Evolutionary conservation across 2,888 invertebrate genomes (phyloP).

Genomic region (Caenorhabditis sp.): DNA sequence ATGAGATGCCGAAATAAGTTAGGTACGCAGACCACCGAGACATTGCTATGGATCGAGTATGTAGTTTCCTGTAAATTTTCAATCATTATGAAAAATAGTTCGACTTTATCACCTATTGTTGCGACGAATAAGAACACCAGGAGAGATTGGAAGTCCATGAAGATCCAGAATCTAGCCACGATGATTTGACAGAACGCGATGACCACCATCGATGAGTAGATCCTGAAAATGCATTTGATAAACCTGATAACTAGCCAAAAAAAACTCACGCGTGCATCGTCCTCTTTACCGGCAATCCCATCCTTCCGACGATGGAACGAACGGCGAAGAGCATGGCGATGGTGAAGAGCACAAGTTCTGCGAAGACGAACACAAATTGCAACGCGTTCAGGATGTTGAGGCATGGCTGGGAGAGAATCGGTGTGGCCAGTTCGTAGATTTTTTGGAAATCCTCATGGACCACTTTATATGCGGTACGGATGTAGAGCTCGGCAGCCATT

Average conservation of each 20-base stretch:
- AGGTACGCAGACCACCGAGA: no score
- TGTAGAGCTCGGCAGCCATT: slow-evolving; percentile 9
- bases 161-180: background rate
- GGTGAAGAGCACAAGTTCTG: slow-evolving; percentile 22
- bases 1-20: background rate
- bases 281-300: slow-evolving; percentile 35
- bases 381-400: slow-evolving; percentile 7
- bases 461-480: slow-evolving; percentile 3
- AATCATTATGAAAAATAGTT: no score
- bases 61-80: background rate
- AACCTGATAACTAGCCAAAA: background rate
- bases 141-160: slow-evolving; percentile 2
- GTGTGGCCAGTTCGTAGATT: slow-evolving; percentile 10
- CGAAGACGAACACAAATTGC: slow-evolving; percentile 19
- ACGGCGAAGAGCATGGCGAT: slow-evolving; percentile 20
- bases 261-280: slow-evolving; percentile 27
- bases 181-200: slow-evolving; percentile 1
- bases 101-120: background rate
- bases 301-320: slow-evolving; percentile 7
- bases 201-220: slow-evolving; percentile 1
- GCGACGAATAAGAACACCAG: slow-evolving; percentile 13
- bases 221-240: background rate
- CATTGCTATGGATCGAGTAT: background rate
- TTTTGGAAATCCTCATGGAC: slow-evolving; percentile 12
- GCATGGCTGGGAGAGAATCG: slow-evolving; percentile 28